Percentiles rank a stretch among this genome's conserved stretches.
Conservation (phyloP, 2,113 vertebrate species). For the Corythaeola cristata region DNA sequence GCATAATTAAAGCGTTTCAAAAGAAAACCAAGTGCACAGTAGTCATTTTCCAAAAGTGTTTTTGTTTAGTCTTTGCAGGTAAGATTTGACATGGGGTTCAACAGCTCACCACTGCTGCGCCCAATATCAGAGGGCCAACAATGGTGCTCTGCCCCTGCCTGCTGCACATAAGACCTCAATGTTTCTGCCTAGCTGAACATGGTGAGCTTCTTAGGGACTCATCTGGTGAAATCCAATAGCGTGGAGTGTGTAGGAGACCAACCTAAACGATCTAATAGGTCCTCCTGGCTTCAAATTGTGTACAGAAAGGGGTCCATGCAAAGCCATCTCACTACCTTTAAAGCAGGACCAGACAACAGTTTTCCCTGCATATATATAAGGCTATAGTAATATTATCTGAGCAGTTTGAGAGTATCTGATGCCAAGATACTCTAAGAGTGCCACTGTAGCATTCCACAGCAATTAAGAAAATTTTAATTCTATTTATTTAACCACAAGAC, state of each 20-base stretch:
- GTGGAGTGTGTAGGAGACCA: neutral
- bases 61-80: neutral
- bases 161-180: neutral
- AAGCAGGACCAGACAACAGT: neutral
- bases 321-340: rapidly evolving
- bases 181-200: neutral
- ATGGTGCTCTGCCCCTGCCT: neutral
- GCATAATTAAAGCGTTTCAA: neutral
- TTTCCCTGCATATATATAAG: neutral
- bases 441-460: neutral
- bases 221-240: neutral
- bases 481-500: neutral
- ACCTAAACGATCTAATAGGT: neutral
- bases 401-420: neutral
- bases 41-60: neutral
- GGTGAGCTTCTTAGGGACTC: neutral
- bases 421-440: neutral
- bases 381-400: neutral
- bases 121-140: rapidly evolving
- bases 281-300: neutral
- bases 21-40: neutral
- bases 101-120: neutral
- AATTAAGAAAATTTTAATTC: neutral
- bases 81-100: neutral
- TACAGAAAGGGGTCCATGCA: neutral